phyloP scores from a whole-genome alignment of 2,113 vertebrate genomes.

The Malurus melanocephalus region DNA sequence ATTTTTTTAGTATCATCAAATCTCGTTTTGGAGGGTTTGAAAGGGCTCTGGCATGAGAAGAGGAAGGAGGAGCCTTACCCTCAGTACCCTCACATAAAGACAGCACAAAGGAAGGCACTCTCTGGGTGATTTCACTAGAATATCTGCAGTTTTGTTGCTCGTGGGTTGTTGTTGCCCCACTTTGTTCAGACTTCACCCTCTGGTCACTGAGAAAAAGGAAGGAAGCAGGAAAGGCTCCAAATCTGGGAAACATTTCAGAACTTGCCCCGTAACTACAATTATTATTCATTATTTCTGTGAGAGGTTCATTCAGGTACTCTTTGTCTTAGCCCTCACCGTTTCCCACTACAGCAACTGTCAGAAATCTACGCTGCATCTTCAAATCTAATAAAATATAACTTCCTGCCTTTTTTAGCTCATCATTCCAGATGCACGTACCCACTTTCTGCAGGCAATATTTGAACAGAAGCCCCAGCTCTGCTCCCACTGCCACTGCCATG shows the following conservation, averaged over 20 bases:
- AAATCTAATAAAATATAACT: not conserved
- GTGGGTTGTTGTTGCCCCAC: not conserved
- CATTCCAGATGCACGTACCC: not conserved
- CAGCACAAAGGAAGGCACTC: not conserved
- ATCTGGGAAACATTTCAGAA: not conserved
- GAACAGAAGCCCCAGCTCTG: not conserved
- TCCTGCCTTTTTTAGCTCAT: not conserved
- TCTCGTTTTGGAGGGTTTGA: not conserved
- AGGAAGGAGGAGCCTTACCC: not conserved
- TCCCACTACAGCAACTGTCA: not conserved
- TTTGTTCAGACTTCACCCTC: not conserved
- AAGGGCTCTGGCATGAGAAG: not conserved
- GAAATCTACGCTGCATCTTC: not conserved
- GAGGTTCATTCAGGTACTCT: not conserved
- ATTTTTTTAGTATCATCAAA: accelerated
- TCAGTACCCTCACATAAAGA: not conserved
- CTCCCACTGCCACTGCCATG: not conserved
- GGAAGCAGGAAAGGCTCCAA: not conserved
- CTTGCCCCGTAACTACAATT: not conserved
- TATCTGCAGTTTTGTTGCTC: not conserved
- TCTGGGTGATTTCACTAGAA: not conserved
- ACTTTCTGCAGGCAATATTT: not conserved
- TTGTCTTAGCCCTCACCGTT: not conserved
- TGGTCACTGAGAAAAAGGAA: not conserved
- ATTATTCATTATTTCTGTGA: not conserved